Evolutionary conservation across 1,140 invertebrate species (phyloP), one percentile per base, ranked within the genome.

Genomic region (Vanessa atalanta): DNA sequence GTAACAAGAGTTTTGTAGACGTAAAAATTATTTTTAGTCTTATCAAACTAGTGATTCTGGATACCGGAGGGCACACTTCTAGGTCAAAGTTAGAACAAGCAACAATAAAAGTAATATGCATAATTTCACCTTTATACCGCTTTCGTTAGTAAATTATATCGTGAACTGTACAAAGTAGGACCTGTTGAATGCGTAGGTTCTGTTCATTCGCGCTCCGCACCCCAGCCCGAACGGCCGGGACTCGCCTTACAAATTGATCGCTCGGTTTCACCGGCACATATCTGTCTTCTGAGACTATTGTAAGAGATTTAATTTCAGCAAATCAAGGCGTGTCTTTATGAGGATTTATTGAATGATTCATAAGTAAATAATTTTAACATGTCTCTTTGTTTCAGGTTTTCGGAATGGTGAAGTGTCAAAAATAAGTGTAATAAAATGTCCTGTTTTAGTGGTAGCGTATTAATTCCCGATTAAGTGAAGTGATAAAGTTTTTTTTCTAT

Each of bases 391-490:
- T 88, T 61, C 88, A 90, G 88, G 77, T 83, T 48, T 73, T 70
- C 67, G 57, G 47, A n/a, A 69, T 51, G 60, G 72, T 72, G 65
- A 76, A 67, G 73, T 74, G 77, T 60, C 51, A 69, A 70, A 57
- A 55, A 64, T 31, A 48, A 72, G 69, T 74, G 71, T 55, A 66
- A 69, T 73, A 80, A 83, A 81, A 92, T 92, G 90, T 87, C 83
- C 80, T 87, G 86, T 81, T 86, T 83, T 67, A 80, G 81, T 77
- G 80, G 72, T 61, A 83, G 78, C 76, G 83, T 90, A 64, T 81
- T 89, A 57, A 90, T 90, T 61, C 88, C 87, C 20, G 90, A 89
- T 78, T 92, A 79, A 83, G 79, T 79, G 71, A 63, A 80, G 80
- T 85, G 79, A 71, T 47, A 15, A n/a, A 72, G 70, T 82, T 82